Evolutionary conservation across 2,797 vertebrate species (phyloP).

Genomic region (Sebastes matsubarae): DNA sequence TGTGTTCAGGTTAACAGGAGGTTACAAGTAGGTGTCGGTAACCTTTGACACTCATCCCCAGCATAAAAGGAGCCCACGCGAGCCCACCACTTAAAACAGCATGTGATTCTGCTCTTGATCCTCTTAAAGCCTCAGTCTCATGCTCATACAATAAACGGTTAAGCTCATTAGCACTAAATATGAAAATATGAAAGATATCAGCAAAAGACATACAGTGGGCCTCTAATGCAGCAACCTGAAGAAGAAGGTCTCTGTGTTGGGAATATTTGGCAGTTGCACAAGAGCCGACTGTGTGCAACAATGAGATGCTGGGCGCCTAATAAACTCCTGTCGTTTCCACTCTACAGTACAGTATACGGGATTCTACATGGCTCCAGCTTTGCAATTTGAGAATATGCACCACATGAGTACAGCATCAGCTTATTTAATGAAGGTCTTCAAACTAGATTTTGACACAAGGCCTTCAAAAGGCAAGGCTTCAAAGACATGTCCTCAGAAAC

Average conservation of each 20-base stretch:
- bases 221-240: neutral
- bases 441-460: neutral
- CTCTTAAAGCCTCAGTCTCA: constrained; percentile 16
- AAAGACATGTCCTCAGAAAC: neutral
- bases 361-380: neutral
- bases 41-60: constrained; percentile 5
- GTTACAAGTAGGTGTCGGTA: neutral
- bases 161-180: constrained; percentile 17
- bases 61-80: neutral
- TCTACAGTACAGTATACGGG: neutral
- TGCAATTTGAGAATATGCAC: neutral
- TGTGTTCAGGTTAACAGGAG: neutral
- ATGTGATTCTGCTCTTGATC: constrained; percentile 48
- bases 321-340: neutral
- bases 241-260: neutral
- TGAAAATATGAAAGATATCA: neutral
- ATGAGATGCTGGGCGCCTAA: neutral
- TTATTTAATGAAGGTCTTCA: neutral
- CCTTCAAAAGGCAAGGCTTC: neutral
- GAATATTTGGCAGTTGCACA: neutral
- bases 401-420: neutral
- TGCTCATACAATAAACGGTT: neutral
- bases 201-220: neutral
- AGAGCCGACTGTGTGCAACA: neutral
- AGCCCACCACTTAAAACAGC: constrained; percentile 14